Evolutionary conservation across 2,113 vertebrate genomes (phyloP), one percentile per base, ranked within the genome.

Genomic region (Heterocephalus glaber): DNA sequence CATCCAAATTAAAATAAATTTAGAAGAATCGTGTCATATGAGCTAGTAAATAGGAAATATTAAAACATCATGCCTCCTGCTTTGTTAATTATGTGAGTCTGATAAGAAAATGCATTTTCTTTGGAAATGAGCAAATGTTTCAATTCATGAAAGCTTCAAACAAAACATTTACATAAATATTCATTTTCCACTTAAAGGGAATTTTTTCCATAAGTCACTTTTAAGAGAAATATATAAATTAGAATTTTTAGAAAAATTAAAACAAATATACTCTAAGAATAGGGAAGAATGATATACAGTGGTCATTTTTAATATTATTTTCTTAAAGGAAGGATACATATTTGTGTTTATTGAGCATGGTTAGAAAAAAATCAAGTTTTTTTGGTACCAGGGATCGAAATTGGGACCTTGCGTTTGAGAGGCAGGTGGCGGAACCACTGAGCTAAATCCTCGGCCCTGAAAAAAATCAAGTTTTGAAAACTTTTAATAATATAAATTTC

Each of bases 31-130:
- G 30, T 70, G 79, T 65, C 60, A 52, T 24, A n/a, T 84, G 68
- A 97, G 35, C 16, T 44, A 85, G 61, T 6, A 89, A 33, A 28
- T 58, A 83, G 89, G 24, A 94, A 3, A 90, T 14, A 33, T 2
- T 70, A 85, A 95, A 97, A 56, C 17, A 38, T 38, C 41, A 26
- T 49, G 66, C 81, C 41, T 94, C 33, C 35, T 83, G 61, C 5
- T 94, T 79, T 92, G 82, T 83, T 60, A 82, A 86, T 77, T 90
- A 28, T 86, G 35, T 92, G 44, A 44, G 26, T 86, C 56, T 92
- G 52, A 86, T 70, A 77, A 92, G 14, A 93, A 94, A 85, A 96
- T 60, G 16, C 9, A 86, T 95, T 83, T 93, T 95, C 70, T 90
- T 86, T 88, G 38, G 60, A 97, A 33, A 83, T 33, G 2, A 72